These are phyloP conservation scores for Macropodus opercularis DNA, from an alignment of 2,797 vertebrate species.

Conservation along the genomic window DNA sequence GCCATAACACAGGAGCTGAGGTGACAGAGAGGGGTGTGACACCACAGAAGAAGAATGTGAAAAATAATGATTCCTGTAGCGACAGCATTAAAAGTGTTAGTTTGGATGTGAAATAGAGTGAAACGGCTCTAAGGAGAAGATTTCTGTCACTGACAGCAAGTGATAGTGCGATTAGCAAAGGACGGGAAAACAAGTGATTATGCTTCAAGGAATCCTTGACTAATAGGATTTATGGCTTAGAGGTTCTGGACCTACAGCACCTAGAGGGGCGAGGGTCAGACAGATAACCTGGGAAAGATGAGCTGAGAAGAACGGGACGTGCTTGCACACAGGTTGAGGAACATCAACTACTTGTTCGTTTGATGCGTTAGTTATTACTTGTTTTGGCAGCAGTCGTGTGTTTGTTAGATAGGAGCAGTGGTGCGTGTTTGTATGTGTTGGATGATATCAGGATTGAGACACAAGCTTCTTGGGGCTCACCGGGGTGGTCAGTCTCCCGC, in stretches of 20 bases:
- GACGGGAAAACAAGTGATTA: constrained; percentile 74
- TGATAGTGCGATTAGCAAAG: constrained; percentile 63
- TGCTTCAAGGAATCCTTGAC: constrained; percentile 80
- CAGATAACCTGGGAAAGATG: constrained; percentile 64
- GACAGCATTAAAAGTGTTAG: not conserved
- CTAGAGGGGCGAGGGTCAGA: constrained; percentile 77
- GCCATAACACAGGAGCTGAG: constrained; percentile 50
- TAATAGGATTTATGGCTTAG: constrained; percentile 86
- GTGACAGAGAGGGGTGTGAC: constrained; percentile 63
- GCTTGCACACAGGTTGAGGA: not conserved
- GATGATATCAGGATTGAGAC: constrained; percentile 58
- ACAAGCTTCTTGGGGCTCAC: constrained; percentile 48
- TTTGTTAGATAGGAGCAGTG: constrained; percentile 9
- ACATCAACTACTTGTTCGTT: no score
- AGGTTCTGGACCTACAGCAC: constrained; percentile 78
- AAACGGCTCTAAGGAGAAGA: not conserved
- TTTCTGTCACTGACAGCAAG: constrained; percentile 36
- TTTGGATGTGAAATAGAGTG: not conserved
- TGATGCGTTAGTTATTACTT: not conserved
- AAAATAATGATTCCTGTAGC: not conserved
- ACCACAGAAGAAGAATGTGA: constrained; percentile 45
- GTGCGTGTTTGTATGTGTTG: constrained; percentile 34
- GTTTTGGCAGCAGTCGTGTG: constrained; percentile 42
- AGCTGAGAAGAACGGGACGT: constrained; percentile 36
- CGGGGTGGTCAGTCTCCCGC: constrained; percentile 56